Base-by-base conservation (phyloP, 2,888 invertebrate species). In the Eristalinus sepulchralis region DNA sequence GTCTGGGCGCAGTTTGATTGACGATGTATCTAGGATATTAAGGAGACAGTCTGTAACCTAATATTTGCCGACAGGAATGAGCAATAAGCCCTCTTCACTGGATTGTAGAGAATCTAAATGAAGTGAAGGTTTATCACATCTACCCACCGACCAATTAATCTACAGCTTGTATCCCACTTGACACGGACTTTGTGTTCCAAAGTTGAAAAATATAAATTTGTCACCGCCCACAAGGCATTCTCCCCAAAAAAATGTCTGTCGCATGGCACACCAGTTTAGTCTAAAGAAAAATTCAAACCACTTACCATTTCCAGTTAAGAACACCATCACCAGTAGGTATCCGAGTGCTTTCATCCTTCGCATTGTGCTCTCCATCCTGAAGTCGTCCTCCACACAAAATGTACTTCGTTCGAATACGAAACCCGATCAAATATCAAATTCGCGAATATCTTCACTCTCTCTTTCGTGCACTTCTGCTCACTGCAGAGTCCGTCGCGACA, bases 221-320 rank as follows among this genome's bases (percentile, higher is more conserved):
- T 39, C 13, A 2, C 39, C 39, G 2, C n/a, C 11, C 2, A 39
- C 2, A 10, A 2, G 11, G 39, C 39, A 57, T 20, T 8, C 57
- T 20, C 4, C 22, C 1, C 4, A 17, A 17, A 22, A 17, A 1
- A 22, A 10, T 22, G 57, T 8, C 11, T 20, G 22, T 57, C 17
- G 22, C 5, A n/a, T n/a, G n/a, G n/a, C n/a, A n/a, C n/a, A n/a
- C n/a, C n/a, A n/a, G n/a, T n/a, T n/a, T n/a, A 31, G 9, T n/a
- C 24, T 53, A 24, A 24, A 27, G 3, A 47, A 17, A n/a, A 2
- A 53, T 5, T 3, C 27, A 27, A 27, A 5, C 27, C 27, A 27
- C 84, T 85, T 17, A 85, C 84, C 84, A 63, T 85, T 85, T 81
- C 71, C 81, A 33, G 84, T 81, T 67, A 81, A 77, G 27, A 57